These are phyloP conservation scores for Aythya baeri DNA, from an alignment of 2,113 vertebrate genomes.

Conservation along the genomic window DNA sequence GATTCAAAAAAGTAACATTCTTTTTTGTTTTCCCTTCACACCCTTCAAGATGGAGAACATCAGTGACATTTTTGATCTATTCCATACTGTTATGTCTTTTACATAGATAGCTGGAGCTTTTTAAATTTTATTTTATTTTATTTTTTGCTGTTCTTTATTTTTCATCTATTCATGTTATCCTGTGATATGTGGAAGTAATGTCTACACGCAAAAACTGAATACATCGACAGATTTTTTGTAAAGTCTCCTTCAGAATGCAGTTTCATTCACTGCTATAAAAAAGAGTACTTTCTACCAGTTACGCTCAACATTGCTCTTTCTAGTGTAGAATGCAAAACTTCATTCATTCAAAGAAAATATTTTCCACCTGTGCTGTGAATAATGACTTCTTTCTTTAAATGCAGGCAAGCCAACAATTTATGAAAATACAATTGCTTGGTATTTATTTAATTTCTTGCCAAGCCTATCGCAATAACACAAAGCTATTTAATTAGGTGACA, in stretches of 20 bases:
- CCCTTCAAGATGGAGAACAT: background rate
- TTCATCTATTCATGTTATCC: background rate
- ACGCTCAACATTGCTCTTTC: background rate
- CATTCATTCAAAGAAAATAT: background rate
- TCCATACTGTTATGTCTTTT: background rate
- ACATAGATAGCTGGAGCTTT: background rate
- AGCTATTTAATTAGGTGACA: constrained; percentile 54
- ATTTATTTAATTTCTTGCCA: constrained; percentile 40
- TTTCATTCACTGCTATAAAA: background rate
- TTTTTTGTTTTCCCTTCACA: too few relatives aligned
- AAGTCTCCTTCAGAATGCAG: background rate
- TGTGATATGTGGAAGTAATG: background rate
- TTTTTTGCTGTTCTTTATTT: background rate
- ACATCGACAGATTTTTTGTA: background rate
- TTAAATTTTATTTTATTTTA: background rate
- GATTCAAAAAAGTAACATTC: background rate
- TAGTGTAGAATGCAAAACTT: background rate
- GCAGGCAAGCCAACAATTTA: constrained; percentile 6
- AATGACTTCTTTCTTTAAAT: constrained; percentile 9
- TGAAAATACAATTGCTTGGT: constrained; percentile 32
- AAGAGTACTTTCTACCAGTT: background rate
- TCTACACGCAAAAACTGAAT: background rate
- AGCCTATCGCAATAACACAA: constrained; percentile 36
- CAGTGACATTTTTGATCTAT: background rate
- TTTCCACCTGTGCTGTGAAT: background rate